Evolutionary conservation across 2,888 invertebrate genomes (phyloP), one percentile per base, ranked within the genome.

Genomic region (Pocota personata): DNA sequence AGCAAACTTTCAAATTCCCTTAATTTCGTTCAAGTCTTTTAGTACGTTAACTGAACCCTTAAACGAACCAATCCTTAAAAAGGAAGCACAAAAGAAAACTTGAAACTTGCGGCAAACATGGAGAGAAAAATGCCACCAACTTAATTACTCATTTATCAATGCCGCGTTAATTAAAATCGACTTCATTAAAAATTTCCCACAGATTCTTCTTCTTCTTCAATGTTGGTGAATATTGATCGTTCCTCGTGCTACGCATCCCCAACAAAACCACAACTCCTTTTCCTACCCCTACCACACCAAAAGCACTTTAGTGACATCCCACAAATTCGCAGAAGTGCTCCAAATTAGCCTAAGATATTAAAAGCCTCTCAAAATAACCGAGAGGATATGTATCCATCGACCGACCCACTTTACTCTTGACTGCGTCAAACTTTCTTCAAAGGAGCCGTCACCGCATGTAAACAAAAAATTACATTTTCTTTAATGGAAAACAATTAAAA

Each of bases 271-370:
- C 57, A 55, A 58, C 8, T 35, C 19, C 14, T 6, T 19, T 46
- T 21, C 40, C 35, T 14, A 14, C 35, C n/a, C 30, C 14, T 3
- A 19, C 16, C 24, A 64, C n/a, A 27, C 35, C 32, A 35, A 78
- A 71, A 78, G 50, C 78, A 78, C 78, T 71, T 78, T 43, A 52
- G 27, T 19, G 27, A 78, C 52, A 78, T 46, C 32, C 24, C 60
- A 37, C 43, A 69, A 69, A 71, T 55, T 71, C 69, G 16, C 43
- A 77, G 52, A 60, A 69, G 69, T 55, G 24, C 43, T 62, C 40
- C 50, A 32, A 78, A 71, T 71, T 71, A 71, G 27, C 57, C 24
- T 21, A 35, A 46, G 14, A 76, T 57, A 48, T 55, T 35, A 48
- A 57, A 46, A 46, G 10, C 14, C n/a, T 46, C 14, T 52, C 48